Base-by-base conservation (phyloP, 2,113 vertebrate species). In the Rhagologus leucostigma region DNA sequence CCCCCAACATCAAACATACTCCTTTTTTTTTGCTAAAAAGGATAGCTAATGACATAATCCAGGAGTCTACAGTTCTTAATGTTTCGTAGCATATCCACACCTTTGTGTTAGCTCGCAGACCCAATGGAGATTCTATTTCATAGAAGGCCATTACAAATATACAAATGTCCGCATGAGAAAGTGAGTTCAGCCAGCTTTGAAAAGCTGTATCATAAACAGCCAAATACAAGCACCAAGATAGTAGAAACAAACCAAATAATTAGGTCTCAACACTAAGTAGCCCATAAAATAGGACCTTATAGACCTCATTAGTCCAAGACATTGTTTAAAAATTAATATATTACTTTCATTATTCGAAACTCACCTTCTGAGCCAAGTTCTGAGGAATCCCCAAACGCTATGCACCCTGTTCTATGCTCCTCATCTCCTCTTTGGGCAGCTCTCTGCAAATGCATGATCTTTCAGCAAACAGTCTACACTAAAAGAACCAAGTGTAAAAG, bases 81-180 rank as follows among this genome's bases (percentile, higher is more conserved):
- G 6, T 26, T 57, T 44, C 46, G 50, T 39, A 26, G n/a, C 4
- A 1, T 27, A 70, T 10, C 16, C 1, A 0, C 10, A 33, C 10
- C 44, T n/a, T 2, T 32, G 41, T 29, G 41, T 52, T 49, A 76
- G 47, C n/a, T 55, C 62, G 35, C 13, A 84, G 63, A 50, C 9
- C n/a, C n/a, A 84, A 52, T 3, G 3, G 44, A 44, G n/a, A 65
- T 37, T 65, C 46, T 77, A 5, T 49, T 65, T 24, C 49, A 57
- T 0, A 71, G 26, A 88, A 80, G 22, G 15, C n/a, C 24, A 53
- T 21, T 69, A 59, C 7, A 33, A 52, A 69, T 29, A 49, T 6
- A 35, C 16, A 76, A 37, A 20, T 16, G 8, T 30, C 59, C n/a
- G 39, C 20, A 5, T 7, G 20, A 71, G 39, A 76, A 63, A 20